These are phyloP conservation scores for Picathartes gymnocephalus DNA, from an alignment of 2,113 vertebrate genomes.

Conservation along the genomic window DNA sequence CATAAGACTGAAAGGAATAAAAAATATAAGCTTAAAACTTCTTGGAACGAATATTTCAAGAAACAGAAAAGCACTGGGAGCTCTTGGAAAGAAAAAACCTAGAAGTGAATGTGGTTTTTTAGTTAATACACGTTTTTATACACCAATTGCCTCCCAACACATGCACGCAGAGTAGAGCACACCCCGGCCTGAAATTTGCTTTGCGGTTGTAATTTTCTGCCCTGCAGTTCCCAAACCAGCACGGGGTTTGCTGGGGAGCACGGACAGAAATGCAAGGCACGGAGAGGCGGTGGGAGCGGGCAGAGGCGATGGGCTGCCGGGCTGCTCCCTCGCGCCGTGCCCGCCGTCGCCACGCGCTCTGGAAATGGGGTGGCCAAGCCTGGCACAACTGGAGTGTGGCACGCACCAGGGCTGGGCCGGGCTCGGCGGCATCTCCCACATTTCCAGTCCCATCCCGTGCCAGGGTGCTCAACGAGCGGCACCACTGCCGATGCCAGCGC, in stretches of 20 bases:
- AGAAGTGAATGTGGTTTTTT: neutral
- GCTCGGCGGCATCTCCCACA: accelerated
- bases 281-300: neutral
- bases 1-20: neutral
- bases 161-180: accelerated
- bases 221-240: neutral
- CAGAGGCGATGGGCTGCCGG: neutral
- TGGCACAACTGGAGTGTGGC: accelerated
- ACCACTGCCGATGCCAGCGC: accelerated
- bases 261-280: accelerated
- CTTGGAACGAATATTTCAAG: neutral
- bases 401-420: neutral
- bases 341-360: accelerated
- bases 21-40: neutral
- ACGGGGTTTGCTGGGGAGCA: neutral
- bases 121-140: neutral
- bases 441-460: neutral
- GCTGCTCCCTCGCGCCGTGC: neutral
- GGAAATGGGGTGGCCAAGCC: neutral
- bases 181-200: neutral
- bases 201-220: neutral
- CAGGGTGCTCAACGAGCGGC: accelerated
- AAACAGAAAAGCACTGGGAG: neutral
- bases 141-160: neutral
- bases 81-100: neutral